These are phyloP conservation scores for Lepus europaeus DNA, from an alignment of 2,113 vertebrate genomes.

Conservation along the genomic window DNA sequence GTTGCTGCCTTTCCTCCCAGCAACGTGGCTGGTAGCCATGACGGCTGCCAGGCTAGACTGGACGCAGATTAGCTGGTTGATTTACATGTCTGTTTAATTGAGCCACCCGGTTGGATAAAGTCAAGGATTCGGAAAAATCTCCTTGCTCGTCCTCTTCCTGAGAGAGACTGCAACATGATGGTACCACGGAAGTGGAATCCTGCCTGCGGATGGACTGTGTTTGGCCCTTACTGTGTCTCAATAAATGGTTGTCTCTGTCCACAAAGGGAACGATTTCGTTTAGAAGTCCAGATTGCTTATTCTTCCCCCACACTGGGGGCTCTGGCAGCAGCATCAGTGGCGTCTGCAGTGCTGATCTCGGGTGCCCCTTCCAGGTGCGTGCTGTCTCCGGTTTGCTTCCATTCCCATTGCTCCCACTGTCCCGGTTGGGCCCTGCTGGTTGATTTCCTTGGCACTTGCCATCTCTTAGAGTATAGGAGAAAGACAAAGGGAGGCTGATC, in stretches of 20 bases:
- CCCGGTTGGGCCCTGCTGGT: not conserved
- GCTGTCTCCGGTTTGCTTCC: not conserved
- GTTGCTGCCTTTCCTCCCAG: not conserved
- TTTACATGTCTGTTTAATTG: not conserved
- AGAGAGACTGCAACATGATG: not conserved
- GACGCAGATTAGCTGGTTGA: not conserved
- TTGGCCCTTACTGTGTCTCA: not conserved
- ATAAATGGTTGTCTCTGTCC: not conserved
- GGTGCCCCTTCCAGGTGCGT: not conserved
- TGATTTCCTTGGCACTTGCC: not conserved
- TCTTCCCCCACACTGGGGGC: not conserved
- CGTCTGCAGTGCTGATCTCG: not conserved
- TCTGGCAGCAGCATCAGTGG: not conserved
- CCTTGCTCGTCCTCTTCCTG: not conserved
- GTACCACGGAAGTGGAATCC: not conserved
- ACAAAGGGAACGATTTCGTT: not conserved
- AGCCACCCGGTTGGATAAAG: not conserved
- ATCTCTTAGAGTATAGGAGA: too few relatives aligned
- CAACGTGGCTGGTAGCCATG: accelerated
- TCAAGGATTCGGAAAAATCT: not conserved
- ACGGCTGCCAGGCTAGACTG: not conserved
- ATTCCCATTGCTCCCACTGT: not conserved
- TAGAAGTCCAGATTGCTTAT: not conserved
- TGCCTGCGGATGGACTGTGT: not conserved
- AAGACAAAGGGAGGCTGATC: too few relatives aligned